A percentile compares a stretch with the other conserved stretches of the same genome.
Conservation (phyloP, 2,797 vertebrate species). For the Cynodonichthys magdalenae region DNA sequence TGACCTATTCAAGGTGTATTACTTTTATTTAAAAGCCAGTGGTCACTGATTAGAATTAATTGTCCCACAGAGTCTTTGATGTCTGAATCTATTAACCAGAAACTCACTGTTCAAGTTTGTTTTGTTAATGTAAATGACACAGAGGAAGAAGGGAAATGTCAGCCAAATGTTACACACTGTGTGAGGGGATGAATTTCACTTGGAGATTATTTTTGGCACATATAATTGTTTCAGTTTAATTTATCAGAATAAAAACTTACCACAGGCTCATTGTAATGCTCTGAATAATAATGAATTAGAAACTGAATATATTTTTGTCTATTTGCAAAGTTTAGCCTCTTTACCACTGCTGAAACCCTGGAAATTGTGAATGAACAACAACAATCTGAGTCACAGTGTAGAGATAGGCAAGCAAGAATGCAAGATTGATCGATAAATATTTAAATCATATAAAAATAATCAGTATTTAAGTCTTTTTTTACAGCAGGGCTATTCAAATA, state of each 20-base stretch:
- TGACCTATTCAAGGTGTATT: conserved; percentile 77
- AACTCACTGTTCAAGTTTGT: conserved; percentile 16
- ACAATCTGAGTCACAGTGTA: no score
- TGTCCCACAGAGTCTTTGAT: conserved; percentile 31
- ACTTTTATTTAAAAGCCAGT: conserved; percentile 58
- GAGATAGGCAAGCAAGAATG: no score
- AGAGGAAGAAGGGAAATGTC: conserved; percentile 32
- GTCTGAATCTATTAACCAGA: conserved; percentile 51
- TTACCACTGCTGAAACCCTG: no score
- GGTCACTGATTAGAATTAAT: conserved; percentile 47
- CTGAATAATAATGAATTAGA: not conserved
- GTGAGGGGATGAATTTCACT: conserved; percentile 1
- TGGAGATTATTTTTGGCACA: conserved; percentile 11
- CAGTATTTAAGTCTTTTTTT: no score
- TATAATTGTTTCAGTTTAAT: not conserved
- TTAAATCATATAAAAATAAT: no score
- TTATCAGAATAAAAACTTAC: not conserved
- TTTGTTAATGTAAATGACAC: conserved; percentile 50
- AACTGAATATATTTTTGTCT: not conserved
- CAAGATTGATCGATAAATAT: no score
- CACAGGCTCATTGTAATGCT: not conserved
- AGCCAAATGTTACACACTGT: conserved; percentile 17
- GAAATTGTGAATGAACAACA: no score
- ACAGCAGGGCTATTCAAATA: no score
- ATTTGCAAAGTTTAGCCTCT: not conserved